Evolutionary conservation across 2,888 invertebrate genomes (phyloP), one percentile per base, ranked within the genome.

Genomic region (Papilio protenor): DNA sequence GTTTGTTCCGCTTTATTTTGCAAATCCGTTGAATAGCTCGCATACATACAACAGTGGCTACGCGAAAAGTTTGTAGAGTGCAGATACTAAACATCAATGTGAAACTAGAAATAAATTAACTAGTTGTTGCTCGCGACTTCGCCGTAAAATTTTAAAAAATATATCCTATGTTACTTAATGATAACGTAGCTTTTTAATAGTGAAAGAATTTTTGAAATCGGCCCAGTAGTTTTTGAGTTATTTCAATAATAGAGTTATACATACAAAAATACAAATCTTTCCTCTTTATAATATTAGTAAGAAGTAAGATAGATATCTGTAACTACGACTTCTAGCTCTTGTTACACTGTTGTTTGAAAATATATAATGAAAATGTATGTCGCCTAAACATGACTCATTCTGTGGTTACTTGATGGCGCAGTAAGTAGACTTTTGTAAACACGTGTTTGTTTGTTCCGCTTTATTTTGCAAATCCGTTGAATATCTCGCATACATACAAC

Each of bases 401-500:
- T n/a, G 66, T 11, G 66, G 66, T 66, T 66, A 66, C 2, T 66
- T 66, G 18, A 66, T n/a, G 66, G 33, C 64, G 27, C 33, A 21
- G 27, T 33, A 10, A 6, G 11, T 23, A 23, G 21, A 8, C n/a
- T 59, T 33, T 40, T n/a, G n/a, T 14, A 40, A 40, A 66, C 66
- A 66, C 40, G 40, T 16, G 64, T 64, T 64, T 64, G 64, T 64
- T 64, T 33, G 18, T 18, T 33, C 33, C 33, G 18, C 10, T 33
- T 33, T 18, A n/a, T 40, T n/a, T n/a, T n/a, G n/a, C 11, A 18
- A 40, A 11, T 66, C 8, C n/a, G 66, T 66, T 66, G 18, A 40
- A 66, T 66, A n/a, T 0, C n/a, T 66, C 8, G 8, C 64, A 33
- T 33, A 33, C 27, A 11, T 18, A 33, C 33, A 64, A 27, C 33